These are phyloP conservation scores for Bembecia ichneumoniformis DNA, from an alignment of 2,888 invertebrate species.

Conservation along the genomic window DNA sequence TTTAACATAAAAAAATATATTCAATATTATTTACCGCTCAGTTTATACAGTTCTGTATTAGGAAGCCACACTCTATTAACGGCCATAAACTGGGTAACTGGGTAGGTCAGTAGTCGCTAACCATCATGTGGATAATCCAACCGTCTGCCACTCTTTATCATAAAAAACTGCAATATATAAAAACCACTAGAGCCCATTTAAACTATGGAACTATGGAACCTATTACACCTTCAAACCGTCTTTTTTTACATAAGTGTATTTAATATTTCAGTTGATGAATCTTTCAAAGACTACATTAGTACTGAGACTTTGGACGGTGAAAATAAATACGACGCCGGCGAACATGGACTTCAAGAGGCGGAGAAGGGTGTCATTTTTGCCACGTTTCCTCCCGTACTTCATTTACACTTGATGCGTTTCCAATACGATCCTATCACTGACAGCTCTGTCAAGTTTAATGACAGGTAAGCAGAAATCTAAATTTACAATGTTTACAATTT, in stretches of 20 bases:
- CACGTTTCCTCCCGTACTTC: constrained; percentile 96
- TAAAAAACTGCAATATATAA: not conserved
- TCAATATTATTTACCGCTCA: no score
- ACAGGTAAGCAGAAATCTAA: constrained; percentile 62
- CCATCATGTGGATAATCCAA: not conserved
- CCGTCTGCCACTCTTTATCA: not conserved
- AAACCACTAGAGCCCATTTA: no score
- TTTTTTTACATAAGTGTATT: no score
- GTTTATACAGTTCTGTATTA: no score
- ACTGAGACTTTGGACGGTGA: constrained; percentile 97
- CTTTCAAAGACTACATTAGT: constrained; percentile 97
- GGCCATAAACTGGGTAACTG: no score
- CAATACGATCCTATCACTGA: constrained; percentile 98
- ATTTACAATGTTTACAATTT: no score
- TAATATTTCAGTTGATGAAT: constrained; percentile 83
- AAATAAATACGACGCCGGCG: constrained; percentile 99
- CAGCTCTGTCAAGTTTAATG: constrained; percentile 97
- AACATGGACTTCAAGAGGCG: constrained; percentile 95
- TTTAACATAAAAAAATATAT: no score
- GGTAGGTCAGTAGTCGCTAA: no score
- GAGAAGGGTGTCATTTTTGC: constrained; percentile 99
- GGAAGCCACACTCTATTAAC: no score
- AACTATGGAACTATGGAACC: no score
- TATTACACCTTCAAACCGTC: no score
- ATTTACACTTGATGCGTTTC: constrained; percentile 98